Conservation (phyloP, 2,113 vertebrate genomes). For the Amblyornis subalaris region DNA sequence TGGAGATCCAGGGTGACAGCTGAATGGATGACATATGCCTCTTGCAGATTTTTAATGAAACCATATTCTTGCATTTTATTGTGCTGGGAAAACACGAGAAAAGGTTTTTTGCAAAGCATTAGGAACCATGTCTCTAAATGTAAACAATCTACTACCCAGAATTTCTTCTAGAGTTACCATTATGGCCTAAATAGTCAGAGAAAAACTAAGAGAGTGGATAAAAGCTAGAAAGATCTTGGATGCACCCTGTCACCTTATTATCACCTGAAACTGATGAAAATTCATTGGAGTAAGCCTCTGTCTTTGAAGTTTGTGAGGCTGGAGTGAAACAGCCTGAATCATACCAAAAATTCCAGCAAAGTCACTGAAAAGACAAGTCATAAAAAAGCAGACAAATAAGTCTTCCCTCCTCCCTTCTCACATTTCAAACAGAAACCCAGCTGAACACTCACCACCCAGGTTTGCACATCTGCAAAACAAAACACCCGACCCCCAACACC, state of each 20-base stretch:
- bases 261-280: not conserved
- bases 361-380: not conserved
- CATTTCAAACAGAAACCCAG: not conserved
- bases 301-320: not conserved
- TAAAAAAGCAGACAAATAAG: not conserved
- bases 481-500: not conserved
- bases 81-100: not conserved
- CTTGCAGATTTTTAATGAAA: constrained; percentile 6
- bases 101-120: not conserved
- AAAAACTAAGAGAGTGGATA: not conserved
- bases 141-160: not conserved
- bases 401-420: not conserved
- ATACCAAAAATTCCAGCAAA: not conserved
- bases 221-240: not conserved
- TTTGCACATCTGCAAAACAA: not conserved
- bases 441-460: not conserved
- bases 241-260: not conserved
- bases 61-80: not conserved
- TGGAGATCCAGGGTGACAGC: not conserved
- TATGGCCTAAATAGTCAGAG: not conserved
- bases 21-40: not conserved
- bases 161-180: not conserved
- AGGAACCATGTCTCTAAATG: not conserved
- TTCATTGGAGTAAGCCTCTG: not conserved
- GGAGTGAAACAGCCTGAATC: not conserved